Base-by-base conservation (phyloP, 2,888 invertebrate species). In the Megamerina dolium region DNA sequence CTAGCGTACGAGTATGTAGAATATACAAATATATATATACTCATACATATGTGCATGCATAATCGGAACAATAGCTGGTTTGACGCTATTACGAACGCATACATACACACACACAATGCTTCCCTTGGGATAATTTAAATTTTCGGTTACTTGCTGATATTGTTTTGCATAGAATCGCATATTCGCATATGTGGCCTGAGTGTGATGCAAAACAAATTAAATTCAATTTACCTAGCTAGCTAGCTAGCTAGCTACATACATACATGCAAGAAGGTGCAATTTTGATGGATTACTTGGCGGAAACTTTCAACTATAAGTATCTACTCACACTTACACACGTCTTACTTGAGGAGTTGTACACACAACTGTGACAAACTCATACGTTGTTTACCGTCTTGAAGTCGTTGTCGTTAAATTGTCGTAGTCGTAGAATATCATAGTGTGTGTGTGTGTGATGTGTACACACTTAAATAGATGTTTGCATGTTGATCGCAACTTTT, bases 281-380 rank as follows among this genome's bases (percentile, higher is more conserved):
- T 65, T 65, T 65, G 65, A 65, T 65, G 65, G 63, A 65, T 65
- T 65, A 59, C 65, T 62, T 57, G 53, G 46, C 57, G 37, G 39
- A 48, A 49, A 49, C 55, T 49, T 49, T 44, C 49, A 46, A 41
- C 43, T 63, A n/a, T n/a, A n/a, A n/a, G n/a, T n/a, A n/a, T n/a
- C n/a, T n/a, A n/a, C n/a, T n/a, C n/a, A n/a, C n/a, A n/a, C n/a
- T n/a, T n/a, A n/a, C n/a, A n/a, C n/a, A n/a, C n/a, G n/a, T n/a
- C n/a, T n/a, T n/a, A n/a, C n/a, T n/a, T n/a, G n/a, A n/a, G n/a
- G n/a, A n/a, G n/a, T n/a, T n/a, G n/a, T n/a, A n/a, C n/a, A n/a
- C n/a, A n/a, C n/a, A n/a, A n/a, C n/a, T n/a, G n/a, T n/a, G n/a
- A n/a, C n/a, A n/a, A n/a, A n/a, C n/a, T n/a, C n/a, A n/a, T n/a